phyloP scores from a whole-genome alignment of 2,888 invertebrate species.

The Sarcophaga variegata region DNA sequence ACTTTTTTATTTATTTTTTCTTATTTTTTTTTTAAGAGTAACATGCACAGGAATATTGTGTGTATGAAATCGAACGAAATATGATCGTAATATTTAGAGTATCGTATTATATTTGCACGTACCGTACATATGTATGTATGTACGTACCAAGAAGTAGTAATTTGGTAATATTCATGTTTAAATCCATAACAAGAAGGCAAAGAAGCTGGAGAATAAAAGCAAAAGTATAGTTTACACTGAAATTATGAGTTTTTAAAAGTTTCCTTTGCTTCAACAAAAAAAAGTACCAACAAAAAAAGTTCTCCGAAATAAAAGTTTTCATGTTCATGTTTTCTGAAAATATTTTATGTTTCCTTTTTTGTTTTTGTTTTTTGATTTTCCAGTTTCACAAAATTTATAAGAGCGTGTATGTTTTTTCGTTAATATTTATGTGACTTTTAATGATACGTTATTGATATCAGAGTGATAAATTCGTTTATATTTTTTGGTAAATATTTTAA shows the following conservation, averaged over 20 bases:
- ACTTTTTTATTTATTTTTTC: neutral
- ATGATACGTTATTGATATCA: slow-evolving; percentile 72
- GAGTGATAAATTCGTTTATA: slow-evolving; percentile 71
- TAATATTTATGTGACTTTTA: slow-evolving; percentile 68
- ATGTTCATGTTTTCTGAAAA: slow-evolving; percentile 50
- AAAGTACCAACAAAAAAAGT: too few species aligned
- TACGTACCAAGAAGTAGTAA: slow-evolving; percentile 62
- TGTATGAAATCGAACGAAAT: slow-evolving; percentile 40
- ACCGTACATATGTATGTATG: slow-evolving; percentile 46
- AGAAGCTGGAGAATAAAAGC: slow-evolving; percentile 9
- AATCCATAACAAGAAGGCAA: slow-evolving; percentile 30
- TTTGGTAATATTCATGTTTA: slow-evolving; percentile 68
- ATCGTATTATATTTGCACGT: slow-evolving; percentile 56
- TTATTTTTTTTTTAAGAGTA: slow-evolving; percentile 1
- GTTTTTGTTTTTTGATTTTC: neutral
- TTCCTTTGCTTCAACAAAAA: neutral
- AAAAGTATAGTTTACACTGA: slow-evolving; percentile 24
- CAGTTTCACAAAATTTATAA: too few species aligned
- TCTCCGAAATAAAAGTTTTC: neutral
- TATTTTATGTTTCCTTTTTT: slow-evolving; percentile 59
- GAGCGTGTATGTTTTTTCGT: slow-evolving; percentile 1
- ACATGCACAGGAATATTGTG: slow-evolving; percentile 41
- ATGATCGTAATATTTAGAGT: slow-evolving; percentile 52
- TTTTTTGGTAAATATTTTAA: slow-evolving; percentile 57
- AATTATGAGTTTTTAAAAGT: slow-evolving; percentile 47